Base-by-base conservation (phyloP, 2,888 invertebrate species). In the Ganaspis brasiliensis region DNA sequence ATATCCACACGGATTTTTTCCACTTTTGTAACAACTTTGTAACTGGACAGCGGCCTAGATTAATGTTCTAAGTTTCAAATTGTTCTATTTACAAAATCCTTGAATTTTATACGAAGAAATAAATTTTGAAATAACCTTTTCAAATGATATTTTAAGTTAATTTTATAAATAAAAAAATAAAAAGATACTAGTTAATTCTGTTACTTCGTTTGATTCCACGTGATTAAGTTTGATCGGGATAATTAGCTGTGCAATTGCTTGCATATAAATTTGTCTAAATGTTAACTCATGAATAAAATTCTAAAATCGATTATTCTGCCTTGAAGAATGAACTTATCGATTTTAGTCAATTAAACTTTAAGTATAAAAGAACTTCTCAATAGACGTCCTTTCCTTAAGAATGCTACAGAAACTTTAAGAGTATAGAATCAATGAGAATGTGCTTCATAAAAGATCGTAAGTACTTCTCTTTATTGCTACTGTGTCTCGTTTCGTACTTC, bases 41-140 rank as follows among this genome's bases (percentile, higher is more conserved):
- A 63, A 63, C 63, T 63, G 21, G 63, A 40, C 40, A 63, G 40
- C 63, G 63, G 63, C 63, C 63, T 61, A 26, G 40, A 67, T 67
- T 4, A 63, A n/a, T n/a, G n/a, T n/a, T 26, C 9, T 57, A 31
- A 56, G 21, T 57, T 24, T 57, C 2, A 6, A n/a, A 57, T 57
- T 56, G 4, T 26, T 56, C 37, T 21, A 37, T 40, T 67, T 67
- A 45, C 6, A 63, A 40, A 40, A 19, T 2, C 2, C 14, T 8
- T 26, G n/a, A 31, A 14, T 31, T 6, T 14, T 14, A 14, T 12
- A 55, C 21, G 2, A 21, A 10, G 21, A 6, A 21, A 3, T 12
- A 56, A 3, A 56, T 14, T 56, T 24, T 14, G 1, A 56, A 24
- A 19, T 10, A 3, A 19, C 8, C 19, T 52, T 1, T 19, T 52